Evolutionary conservation across 2,888 invertebrate species (phyloP).

Genomic region (Tiphia femorata): DNA sequence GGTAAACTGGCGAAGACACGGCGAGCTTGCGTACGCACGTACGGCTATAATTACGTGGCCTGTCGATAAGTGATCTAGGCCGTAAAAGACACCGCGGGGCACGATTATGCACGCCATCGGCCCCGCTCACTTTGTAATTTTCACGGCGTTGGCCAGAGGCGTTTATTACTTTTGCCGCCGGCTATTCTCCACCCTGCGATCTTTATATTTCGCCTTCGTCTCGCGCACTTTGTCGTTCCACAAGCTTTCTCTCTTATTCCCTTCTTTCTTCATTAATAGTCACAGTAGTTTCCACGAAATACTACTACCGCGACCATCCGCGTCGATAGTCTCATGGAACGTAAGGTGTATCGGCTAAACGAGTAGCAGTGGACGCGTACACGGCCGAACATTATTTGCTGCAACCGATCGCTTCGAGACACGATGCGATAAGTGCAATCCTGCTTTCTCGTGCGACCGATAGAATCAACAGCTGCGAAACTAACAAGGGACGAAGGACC

Average conservation of each 20-base stretch:
- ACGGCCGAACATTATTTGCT: background rate
- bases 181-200: conserved; percentile 27
- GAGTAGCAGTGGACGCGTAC: too few species aligned
- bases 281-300: too few species aligned
- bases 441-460: too few species aligned
- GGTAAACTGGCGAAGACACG: conserved; percentile 32
- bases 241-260: background rate
- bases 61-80: conserved; percentile 46
- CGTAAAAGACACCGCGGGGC: conserved; percentile 33
- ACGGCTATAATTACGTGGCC: conserved; percentile 41
- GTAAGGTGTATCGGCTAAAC: too few species aligned
- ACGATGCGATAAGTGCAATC: too few species aligned
- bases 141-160: conserved; percentile 9
- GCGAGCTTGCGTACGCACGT: conserved; percentile 28
- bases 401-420: too few species aligned
- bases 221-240: background rate
- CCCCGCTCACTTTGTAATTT: conserved; percentile 44
- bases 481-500: too few species aligned
- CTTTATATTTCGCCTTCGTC: conserved; percentile 9
- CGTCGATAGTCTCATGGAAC: too few species aligned
- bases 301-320: too few species aligned
- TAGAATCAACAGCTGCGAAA: too few species aligned
- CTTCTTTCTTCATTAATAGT: too few species aligned
- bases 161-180: conserved; percentile 34
- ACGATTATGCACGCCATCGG: conserved; percentile 44